These are phyloP conservation scores for Apocrypta bakeri DNA, from an alignment of 1,140 invertebrate genomes.

Conservation along the genomic window DNA sequence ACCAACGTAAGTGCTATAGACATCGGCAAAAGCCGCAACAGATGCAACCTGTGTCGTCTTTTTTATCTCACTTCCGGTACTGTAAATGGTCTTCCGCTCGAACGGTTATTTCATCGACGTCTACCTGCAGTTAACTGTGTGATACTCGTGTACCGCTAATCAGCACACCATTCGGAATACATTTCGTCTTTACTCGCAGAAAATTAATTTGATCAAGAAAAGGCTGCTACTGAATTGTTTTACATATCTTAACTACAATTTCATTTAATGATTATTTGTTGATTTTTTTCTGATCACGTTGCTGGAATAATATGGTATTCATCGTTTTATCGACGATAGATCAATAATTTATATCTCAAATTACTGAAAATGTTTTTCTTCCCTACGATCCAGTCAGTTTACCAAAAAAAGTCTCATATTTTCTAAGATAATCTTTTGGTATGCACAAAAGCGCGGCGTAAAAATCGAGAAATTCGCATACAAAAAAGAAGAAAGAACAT, in stretches of 20 bases:
- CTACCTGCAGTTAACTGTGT: not conserved
- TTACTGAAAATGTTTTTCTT: not conserved
- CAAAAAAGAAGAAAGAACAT: conserved; percentile 16
- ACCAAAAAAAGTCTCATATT: not conserved
- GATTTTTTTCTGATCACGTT: not conserved
- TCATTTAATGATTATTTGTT: too few relatives aligned
- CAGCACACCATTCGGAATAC: not conserved
- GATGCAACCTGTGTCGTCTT: conserved; percentile 3
- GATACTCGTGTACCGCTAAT: conserved; percentile 32
- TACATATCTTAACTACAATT: too few relatives aligned
- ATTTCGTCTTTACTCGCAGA: not conserved
- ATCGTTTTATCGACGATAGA: too few relatives aligned
- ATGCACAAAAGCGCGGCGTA: not conserved
- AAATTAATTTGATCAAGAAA: not conserved
- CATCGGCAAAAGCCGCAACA: not conserved
- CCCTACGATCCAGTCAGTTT: not conserved
- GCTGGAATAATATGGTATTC: too few relatives aligned
- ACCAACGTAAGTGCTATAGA: too few relatives aligned
- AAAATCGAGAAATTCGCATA: not conserved
- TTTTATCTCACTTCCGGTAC: conserved; percentile 40
- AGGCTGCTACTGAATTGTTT: not conserved
- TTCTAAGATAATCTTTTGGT: conserved; percentile 20
- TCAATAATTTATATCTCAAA: too few relatives aligned
- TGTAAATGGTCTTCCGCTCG: conserved; percentile 44
- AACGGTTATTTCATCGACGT: conserved; percentile 41